phyloP scores from a whole-genome alignment of 2,888 invertebrate species.

The Fragum whitleyi region DNA sequence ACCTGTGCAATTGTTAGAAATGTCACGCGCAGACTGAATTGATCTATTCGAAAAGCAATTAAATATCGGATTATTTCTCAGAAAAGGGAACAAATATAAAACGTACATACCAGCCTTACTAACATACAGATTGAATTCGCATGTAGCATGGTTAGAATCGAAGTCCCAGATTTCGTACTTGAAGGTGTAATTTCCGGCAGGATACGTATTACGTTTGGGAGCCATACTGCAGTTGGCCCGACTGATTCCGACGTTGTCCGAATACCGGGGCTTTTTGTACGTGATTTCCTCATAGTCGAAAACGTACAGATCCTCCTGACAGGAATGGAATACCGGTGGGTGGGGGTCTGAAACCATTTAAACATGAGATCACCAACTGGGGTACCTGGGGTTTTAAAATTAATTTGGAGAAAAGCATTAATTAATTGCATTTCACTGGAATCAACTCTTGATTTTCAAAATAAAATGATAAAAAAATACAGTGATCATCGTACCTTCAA shows the following conservation, averaged over 20 bases:
- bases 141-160: slow-evolving; percentile 27
- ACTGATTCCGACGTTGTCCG: slow-evolving; percentile 32
- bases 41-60: too few species aligned
- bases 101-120: slow-evolving; percentile 11
- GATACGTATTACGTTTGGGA: background rate
- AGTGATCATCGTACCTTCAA: too few species aligned
- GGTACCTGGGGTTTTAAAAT: background rate
- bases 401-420: background rate
- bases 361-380: background rate
- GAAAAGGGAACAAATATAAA: too few species aligned
- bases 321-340: slow-evolving; percentile 22
- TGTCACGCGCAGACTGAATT: too few species aligned
- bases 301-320: slow-evolving; percentile 29
- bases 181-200: slow-evolving; percentile 23
- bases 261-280: slow-evolving; percentile 19
- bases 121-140: slow-evolving; percentile 28
- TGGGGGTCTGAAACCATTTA: slow-evolving; percentile 22
- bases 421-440: background rate
- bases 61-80: too few species aligned
- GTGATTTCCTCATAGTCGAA: slow-evolving; percentile 26
- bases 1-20: too few species aligned
- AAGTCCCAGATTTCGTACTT: slow-evolving; percentile 24
- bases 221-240: background rate
- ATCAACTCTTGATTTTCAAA: too few species aligned
- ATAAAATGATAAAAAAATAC: too few species aligned